These are phyloP conservation scores for Neosilurus hyrtlii DNA, from an alignment of 2,797 vertebrate species.

Conservation along the genomic window DNA sequence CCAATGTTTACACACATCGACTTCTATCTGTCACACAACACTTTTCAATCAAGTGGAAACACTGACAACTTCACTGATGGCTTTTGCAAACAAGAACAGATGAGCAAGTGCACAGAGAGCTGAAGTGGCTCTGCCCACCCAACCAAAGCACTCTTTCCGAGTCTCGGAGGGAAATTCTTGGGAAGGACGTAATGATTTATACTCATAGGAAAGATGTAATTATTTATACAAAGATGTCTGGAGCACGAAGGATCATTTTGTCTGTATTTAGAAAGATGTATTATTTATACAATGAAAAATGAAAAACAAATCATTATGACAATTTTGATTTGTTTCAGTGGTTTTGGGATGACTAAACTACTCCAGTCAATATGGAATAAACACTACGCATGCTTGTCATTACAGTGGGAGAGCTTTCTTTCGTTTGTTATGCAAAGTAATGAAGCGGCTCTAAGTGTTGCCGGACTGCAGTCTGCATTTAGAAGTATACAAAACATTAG, in stretches of 20 bases:
- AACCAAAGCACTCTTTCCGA: not conserved
- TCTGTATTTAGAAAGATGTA: constrained; percentile 12
- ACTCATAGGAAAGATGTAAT: not conserved
- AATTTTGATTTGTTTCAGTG: constrained; percentile 4
- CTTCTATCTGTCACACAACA: constrained; percentile 23
- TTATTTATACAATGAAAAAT: constrained; percentile 21
- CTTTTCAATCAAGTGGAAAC: constrained; percentile 34
- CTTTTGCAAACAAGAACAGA: constrained; percentile 17
- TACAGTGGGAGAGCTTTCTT: not conserved
- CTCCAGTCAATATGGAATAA: constrained; percentile 21
- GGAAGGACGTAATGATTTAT: constrained; percentile 22
- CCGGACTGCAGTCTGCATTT: not conserved
- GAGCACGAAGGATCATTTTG: not conserved
- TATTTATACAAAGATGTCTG: constrained; percentile 19
- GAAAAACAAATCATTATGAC: constrained; percentile 1
- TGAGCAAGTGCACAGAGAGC: constrained; percentile 12
- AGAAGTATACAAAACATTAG: not conserved
- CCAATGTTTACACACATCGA: constrained; percentile 27
- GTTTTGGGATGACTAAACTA: constrained; percentile 19
- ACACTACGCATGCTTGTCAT: not conserved
- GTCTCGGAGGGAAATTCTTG: not conserved
- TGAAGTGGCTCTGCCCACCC: constrained; percentile 3
- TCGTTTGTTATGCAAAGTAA: not conserved
- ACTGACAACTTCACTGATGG: constrained; percentile 29
- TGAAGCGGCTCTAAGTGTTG: too few species aligned